Percentiles rank a stretch among this genome's conserved stretches.
Conservation (phyloP, 1,140 invertebrate species). For the Rhagoletis pomonella region DNA sequence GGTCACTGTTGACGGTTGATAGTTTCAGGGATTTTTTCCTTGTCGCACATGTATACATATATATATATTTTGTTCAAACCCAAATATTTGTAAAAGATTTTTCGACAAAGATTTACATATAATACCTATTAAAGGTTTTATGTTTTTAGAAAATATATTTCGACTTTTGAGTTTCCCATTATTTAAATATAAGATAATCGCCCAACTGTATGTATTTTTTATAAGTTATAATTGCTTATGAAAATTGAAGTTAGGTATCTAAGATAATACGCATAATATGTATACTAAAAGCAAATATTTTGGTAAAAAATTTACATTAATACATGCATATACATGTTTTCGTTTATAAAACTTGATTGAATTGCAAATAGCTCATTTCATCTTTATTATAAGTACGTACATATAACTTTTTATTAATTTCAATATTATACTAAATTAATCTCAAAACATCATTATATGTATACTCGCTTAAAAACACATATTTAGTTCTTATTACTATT, state of each 20-base stretch:
- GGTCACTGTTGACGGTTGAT: neutral
- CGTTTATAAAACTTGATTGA: neutral
- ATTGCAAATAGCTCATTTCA: neutral
- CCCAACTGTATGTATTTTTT: neutral
- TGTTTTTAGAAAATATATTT: neutral
- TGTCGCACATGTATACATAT: neutral
- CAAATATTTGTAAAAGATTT: too few relatives aligned
- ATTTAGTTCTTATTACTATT: too few relatives aligned
- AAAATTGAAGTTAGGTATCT: neutral
- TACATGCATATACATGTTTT: neutral
- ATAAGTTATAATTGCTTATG: neutral
- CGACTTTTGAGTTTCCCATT: neutral
- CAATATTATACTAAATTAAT: neutral
- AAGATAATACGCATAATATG: neutral
- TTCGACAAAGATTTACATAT: too few relatives aligned
- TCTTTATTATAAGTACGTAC: neutral
- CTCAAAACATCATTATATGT: neutral
- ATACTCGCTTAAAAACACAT: too few relatives aligned
- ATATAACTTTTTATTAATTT: neutral
- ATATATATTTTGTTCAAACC: too few relatives aligned
- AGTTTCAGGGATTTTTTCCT: neutral
- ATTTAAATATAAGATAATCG: neutral
- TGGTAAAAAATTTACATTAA: neutral
- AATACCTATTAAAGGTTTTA: neutral
- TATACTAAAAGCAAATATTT: neutral